These are phyloP conservation scores for Cyanoderma ruficeps DNA, from an alignment of 2,113 vertebrate species.

Conservation along the genomic window DNA sequence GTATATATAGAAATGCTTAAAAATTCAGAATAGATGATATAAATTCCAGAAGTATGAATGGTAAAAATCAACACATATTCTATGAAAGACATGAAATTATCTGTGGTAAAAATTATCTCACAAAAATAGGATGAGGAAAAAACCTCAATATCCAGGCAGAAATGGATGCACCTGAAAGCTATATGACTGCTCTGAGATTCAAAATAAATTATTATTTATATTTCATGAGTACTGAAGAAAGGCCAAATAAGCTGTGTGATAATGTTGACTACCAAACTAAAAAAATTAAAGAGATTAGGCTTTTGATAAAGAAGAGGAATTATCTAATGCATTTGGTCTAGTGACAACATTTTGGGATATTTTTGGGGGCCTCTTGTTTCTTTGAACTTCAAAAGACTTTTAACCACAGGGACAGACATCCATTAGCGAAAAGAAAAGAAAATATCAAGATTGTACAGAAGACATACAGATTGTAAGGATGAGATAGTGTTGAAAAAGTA, in stretches of 20 bases:
- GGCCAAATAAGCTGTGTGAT: not conserved
- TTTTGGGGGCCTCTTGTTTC: not conserved
- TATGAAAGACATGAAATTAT: not conserved
- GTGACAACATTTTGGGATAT: not conserved
- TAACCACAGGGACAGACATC: not conserved
- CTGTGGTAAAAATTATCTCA: not conserved
- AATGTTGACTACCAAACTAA: not conserved
- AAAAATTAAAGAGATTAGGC: not conserved
- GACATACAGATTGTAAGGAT: not conserved
- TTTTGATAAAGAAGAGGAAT: not conserved
- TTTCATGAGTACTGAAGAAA: not conserved
- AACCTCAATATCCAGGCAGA: not conserved
- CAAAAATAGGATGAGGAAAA: not conserved
- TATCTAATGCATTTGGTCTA: not conserved
- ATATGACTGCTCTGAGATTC: not conserved
- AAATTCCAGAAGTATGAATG: not conserved
- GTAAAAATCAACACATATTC: not conserved
- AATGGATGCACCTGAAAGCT: not conserved
- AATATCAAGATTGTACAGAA: not conserved
- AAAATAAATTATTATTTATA: not conserved
- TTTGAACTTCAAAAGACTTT: not conserved
- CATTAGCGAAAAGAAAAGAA: not conserved
- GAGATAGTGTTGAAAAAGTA: not conserved
- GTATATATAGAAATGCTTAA: not conserved
- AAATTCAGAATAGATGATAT: not conserved